phyloP scores from a whole-genome alignment of 2,888 invertebrate species.

The Leptopterna dolabrata region DNA sequence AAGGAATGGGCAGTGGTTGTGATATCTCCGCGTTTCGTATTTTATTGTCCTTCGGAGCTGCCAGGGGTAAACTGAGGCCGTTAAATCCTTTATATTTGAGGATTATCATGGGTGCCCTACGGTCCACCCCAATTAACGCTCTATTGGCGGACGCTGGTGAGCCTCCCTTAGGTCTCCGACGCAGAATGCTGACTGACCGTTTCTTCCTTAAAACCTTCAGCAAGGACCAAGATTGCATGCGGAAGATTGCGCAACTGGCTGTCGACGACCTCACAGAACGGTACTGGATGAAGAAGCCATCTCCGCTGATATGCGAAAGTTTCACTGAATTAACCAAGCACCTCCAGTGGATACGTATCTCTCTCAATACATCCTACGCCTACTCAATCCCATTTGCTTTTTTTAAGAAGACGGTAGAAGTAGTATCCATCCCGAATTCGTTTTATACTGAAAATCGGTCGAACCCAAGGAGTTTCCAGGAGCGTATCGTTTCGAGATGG shows the following conservation, averaged over 20 bases:
- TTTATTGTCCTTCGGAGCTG: neutral
- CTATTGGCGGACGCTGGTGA: neutral
- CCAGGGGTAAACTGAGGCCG: neutral
- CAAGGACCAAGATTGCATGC: neutral
- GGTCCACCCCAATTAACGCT: neutral
- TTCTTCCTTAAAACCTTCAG: neutral
- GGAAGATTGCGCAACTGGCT: neutral
- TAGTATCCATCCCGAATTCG: no score
- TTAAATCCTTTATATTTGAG: neutral
- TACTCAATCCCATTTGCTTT: no score
- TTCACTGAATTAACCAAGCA: no score
- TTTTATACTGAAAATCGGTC: no score
- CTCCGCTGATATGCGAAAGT: no score
- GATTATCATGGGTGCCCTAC: neutral
- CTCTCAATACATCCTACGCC: no score
- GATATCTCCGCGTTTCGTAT: neutral
- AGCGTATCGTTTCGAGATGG: no score
- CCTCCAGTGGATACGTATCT: no score
- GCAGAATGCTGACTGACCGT: neutral
- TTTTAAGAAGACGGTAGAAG: no score
- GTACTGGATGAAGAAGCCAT: neutral
- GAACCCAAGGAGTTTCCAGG: no score
- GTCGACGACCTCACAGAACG: neutral
- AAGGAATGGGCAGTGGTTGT: neutral
- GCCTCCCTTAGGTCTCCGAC: neutral